These are phyloP conservation scores for Uloborus plumipes DNA, from an alignment of 2,888 invertebrate genomes.

Conservation along the genomic window DNA sequence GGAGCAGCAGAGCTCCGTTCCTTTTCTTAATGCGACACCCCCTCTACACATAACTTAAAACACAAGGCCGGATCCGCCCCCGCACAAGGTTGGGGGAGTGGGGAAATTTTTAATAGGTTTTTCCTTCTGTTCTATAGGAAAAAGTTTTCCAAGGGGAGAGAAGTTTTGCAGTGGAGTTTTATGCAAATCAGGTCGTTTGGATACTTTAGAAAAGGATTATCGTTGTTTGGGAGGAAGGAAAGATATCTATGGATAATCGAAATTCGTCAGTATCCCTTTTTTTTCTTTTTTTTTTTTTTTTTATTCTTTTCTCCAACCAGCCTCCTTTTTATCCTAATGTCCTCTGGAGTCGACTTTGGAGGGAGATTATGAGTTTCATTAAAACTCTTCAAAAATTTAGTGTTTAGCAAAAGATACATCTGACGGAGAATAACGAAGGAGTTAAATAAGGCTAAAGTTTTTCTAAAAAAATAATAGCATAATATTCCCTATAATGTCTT, in stretches of 20 bases:
- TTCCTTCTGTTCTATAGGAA: conserved; percentile 43
- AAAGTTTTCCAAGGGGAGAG: conserved; percentile 27
- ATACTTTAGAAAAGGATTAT: conserved; percentile 57
- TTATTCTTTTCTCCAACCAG: background rate
- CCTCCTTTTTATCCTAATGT: conserved; percentile 15
- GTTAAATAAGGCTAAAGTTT: no score
- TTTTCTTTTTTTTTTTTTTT: background rate
- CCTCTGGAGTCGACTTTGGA: no score
- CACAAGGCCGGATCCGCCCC: conserved; percentile 47
- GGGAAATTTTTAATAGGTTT: conserved; percentile 60
- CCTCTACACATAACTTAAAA: conserved; percentile 62
- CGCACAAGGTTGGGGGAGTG: conserved; percentile 16
- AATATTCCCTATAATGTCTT: no score
- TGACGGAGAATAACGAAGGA: no score
- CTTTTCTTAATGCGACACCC: conserved; percentile 58
- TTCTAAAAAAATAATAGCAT: no score
- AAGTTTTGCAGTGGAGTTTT: conserved; percentile 39
- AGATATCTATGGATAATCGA: conserved; percentile 51
- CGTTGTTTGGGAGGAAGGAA: conserved; percentile 16
- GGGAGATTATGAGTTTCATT: no score
- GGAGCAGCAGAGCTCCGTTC: conserved; percentile 24
- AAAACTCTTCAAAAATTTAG: no score
- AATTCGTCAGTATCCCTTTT: conserved; percentile 33
- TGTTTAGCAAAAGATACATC: no score
- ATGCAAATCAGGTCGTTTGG: conserved; percentile 61